Percentiles rank a stretch among this genome's conserved stretches.
These are phyloP conservation scores for Leuciscus idus DNA, from an alignment of 2,113 vertebrate species.

Conservation along the genomic window DNA sequence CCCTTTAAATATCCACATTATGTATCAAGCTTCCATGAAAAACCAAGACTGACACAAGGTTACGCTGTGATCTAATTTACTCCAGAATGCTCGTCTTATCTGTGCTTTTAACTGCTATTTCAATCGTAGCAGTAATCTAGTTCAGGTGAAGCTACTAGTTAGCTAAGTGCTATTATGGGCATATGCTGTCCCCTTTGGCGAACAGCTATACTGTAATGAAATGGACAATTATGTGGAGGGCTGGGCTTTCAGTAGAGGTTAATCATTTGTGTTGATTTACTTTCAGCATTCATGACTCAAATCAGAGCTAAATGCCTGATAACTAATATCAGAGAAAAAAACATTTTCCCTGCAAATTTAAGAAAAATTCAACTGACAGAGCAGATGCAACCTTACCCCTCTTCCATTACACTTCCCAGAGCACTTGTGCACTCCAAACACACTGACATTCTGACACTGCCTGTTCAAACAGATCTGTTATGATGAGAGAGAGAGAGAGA, in stretches of 20 bases:
- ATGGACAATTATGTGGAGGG: neutral
- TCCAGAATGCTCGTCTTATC: neutral
- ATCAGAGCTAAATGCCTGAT: neutral
- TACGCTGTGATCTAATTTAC: neutral
- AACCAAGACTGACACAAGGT: neutral
- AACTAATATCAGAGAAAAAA: neutral
- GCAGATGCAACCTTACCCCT: constrained; percentile 80
- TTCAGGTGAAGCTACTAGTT: constrained; percentile 15
- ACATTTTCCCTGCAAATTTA: neutral
- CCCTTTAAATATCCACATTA: neutral
- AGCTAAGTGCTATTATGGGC: constrained; percentile 17
- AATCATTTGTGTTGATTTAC: neutral
- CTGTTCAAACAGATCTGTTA: constrained; percentile 93
- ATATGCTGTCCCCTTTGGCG: neutral
- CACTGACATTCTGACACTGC: constrained; percentile 89
- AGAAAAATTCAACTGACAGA: neutral
- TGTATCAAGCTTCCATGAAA: neutral
- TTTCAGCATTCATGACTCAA: neutral
- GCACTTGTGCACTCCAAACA: constrained; percentile 89
- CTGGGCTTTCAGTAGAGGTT: neutral
- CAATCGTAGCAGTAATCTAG: neutral
- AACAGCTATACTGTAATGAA: constrained; percentile 7
- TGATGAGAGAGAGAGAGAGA: constrained; percentile 15
- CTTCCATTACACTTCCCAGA: constrained; percentile 84
- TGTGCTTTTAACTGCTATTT: constrained; percentile 4